Conservation (phyloP, 2,888 invertebrate genomes). For the Notodonta dromedarius region DNA sequence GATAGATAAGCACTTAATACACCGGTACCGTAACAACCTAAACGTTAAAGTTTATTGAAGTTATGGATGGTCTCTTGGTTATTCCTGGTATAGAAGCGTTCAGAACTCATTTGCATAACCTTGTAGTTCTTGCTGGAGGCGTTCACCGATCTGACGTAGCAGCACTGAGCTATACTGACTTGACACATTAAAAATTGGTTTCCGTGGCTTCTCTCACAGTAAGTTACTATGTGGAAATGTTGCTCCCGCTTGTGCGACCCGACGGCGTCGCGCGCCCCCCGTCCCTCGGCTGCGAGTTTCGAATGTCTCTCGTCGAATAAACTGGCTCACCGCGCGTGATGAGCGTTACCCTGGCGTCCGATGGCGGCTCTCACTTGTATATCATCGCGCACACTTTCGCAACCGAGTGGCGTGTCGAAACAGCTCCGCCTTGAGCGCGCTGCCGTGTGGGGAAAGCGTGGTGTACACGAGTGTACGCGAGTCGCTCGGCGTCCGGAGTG, state of each 20-base stretch:
- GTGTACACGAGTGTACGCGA: conserved; percentile 32
- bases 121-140: conserved; percentile 83
- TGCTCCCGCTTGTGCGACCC: conserved; percentile 77
- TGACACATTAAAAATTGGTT: conserved; percentile 84
- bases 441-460: conserved; percentile 58
- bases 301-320: conserved; percentile 75
- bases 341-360: conserved; percentile 79
- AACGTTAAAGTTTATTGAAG: conserved; percentile 84
- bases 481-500: conserved; percentile 42
- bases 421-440: conserved; percentile 69
- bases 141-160: conserved; percentile 83
- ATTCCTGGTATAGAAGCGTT: conserved; percentile 84
- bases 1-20: conserved; percentile 77
- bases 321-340: conserved; percentile 81
- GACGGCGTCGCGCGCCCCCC: conserved; percentile 80
- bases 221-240: conserved; percentile 71
- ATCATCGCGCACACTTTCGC: conserved; percentile 84
- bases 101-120: conserved; percentile 85
- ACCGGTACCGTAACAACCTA: conserved; percentile 59
- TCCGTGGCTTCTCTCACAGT: conserved; percentile 68
- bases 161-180: conserved; percentile 83
- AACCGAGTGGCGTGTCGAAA: conserved; percentile 80
- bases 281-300: conserved; percentile 75
- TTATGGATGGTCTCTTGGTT: conserved; percentile 85
- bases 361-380: conserved; percentile 82